Percentiles rank a stretch among this genome's conserved stretches.
Conservation (phyloP, 2,888 invertebrate species). For the Drosophila stalkeri region DNA sequence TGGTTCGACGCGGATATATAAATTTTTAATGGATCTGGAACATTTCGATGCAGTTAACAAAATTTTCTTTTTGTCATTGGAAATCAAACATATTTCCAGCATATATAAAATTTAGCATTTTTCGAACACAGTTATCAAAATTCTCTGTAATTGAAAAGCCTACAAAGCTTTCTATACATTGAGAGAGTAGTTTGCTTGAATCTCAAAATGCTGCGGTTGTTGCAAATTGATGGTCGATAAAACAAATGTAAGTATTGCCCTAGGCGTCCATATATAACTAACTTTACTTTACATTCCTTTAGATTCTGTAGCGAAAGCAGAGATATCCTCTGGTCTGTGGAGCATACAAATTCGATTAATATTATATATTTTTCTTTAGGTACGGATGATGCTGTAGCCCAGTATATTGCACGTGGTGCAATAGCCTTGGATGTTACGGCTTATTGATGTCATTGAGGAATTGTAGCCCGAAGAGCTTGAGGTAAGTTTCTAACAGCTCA, state of each 20-base stretch:
- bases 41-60: too few relatives aligned
- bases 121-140: neutral
- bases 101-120: neutral
- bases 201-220: slow-evolving; percentile 7
- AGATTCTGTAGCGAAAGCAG: neutral
- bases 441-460: too few relatives aligned
- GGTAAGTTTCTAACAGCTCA: neutral
- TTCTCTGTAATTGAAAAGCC: neutral
- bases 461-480: neutral
- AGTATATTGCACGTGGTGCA: slow-evolving; percentile 9
- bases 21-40: too few relatives aligned
- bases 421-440: neutral
- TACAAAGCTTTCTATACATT: slow-evolving; percentile 1
- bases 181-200: slow-evolving; percentile 6
- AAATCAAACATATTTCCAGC: neutral
- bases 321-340: neutral
- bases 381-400: neutral
- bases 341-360: neutral
- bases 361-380: neutral
- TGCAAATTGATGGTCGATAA: neutral
- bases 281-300: too few relatives aligned
- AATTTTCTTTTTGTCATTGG: too few relatives aligned
- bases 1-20: too few relatives aligned
- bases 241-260: neutral
- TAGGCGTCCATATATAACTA: too few relatives aligned